Base-by-base conservation (phyloP, 2,797 vertebrate genomes). In the Spinibarbus caldwelli region DNA sequence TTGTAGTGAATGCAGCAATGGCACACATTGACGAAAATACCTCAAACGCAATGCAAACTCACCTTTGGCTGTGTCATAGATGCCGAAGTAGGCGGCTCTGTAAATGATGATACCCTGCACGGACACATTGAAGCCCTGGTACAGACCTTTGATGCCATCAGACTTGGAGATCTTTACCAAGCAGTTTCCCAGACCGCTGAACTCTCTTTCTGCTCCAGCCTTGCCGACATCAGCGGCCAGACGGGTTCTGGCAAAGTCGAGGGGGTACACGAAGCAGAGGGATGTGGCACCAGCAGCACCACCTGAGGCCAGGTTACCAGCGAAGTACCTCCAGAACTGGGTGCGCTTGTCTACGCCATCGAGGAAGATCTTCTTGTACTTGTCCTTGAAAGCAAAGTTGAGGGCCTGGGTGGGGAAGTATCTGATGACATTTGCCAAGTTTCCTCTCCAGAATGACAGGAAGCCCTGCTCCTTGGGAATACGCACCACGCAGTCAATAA, bases 21-120 rank as follows among this genome's bases (percentile, higher is more conserved):
- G 17, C n/a, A 66, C 5, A 66, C n/a, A n/a, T n/a, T n/a, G n/a
- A n/a, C 17, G 0, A 34, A 0, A 2, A 11, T 9, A 49, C 17
- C 70, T 0, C 5, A 43, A 71, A 26, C 0, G 4, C 3, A 45
- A 38, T 1, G 5, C 1, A 79, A 12, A 77, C 95, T 91, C 92
- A 98, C 98, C 97, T 92, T 99, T 99, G 0, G 97, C 98, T 0
- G 97, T 99, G 92, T 99, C 98, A 0, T 98, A 99, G 92, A 99
- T 92, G 68, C 98, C 98, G 2, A 99, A 99, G 93, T 98, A 99
- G 73, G 97, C 96, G 0, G 98, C 98, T 94, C 97, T 96, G 95
- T 99, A 99, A 94, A 99, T 98, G 93, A 99, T 98, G 89, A 99
- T 99, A 76, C 97, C 97, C 92, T 99, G 98, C 21, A 99, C 97